phyloP scores from a whole-genome alignment of 2,113 vertebrate genomes.

The Myotis brandtii region DNA sequence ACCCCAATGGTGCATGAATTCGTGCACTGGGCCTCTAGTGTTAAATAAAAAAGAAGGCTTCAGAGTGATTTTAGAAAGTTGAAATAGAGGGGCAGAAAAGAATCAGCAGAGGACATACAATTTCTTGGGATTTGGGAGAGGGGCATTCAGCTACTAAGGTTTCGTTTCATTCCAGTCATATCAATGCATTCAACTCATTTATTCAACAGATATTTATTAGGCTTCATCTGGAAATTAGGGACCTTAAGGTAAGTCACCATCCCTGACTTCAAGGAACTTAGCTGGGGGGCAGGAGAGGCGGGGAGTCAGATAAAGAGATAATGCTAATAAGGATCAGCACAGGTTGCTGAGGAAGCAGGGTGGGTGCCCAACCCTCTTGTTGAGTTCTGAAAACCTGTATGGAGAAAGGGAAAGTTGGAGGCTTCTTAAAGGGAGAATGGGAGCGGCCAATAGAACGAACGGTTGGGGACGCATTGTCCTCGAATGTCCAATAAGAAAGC shows the following conservation, averaged over 20 bases:
- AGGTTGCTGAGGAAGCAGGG: background rate
- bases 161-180: background rate
- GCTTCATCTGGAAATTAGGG: background rate
- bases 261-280: background rate
- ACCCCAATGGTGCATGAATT: too few species aligned
- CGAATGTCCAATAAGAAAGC: background rate
- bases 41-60: background rate
- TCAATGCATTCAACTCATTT: background rate
- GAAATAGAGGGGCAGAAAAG: background rate
- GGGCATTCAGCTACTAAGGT: background rate
- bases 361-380: background rate
- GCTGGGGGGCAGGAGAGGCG: rapidly evolving
- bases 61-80: background rate
- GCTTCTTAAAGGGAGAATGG: background rate
- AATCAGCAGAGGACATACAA: background rate
- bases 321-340: background rate
- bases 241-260: background rate
- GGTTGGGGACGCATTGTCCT: background rate
- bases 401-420: background rate
- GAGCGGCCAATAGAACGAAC: background rate
- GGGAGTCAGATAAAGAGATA: background rate
- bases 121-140: background rate
- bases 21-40: too few species aligned
- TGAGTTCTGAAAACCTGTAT: background rate
- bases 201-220: background rate